These are phyloP conservation scores for Ageneiosus marmoratus DNA, from an alignment of 2,113 vertebrate species.

Conservation along the genomic window DNA sequence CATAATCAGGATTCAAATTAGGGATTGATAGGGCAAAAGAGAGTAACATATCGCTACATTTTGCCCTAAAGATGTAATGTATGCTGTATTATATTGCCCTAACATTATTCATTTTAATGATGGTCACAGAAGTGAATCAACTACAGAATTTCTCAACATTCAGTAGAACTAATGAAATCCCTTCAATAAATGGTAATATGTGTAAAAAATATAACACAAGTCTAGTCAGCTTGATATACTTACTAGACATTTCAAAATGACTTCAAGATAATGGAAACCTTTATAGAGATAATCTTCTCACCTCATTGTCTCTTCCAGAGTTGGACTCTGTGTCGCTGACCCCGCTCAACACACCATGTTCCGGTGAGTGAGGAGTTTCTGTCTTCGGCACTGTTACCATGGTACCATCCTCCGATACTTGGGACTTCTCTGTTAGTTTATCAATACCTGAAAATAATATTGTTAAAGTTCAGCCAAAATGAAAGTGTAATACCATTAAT, in stretches of 20 bases:
- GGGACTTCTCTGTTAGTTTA: conserved; percentile 95
- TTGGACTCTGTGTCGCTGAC: conserved; percentile 76
- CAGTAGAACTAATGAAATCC: neutral
- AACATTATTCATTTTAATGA: neutral
- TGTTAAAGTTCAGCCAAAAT: neutral
- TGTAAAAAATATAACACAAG: neutral
- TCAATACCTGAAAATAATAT: conserved; percentile 80
- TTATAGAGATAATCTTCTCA: conserved; percentile 44
- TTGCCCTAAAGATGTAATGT: neutral
- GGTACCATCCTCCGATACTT: conserved; percentile 96
- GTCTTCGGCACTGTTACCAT: conserved; percentile 82
- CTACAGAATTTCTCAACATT: neutral
- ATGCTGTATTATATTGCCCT: neutral
- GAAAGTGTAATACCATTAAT: neutral
- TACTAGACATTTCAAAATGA: neutral
- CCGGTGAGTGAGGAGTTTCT: conserved; percentile 66
- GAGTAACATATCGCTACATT: neutral
- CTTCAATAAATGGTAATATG: neutral
- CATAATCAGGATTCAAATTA: neutral
- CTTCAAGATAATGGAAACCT: neutral
- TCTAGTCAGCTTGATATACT: neutral
- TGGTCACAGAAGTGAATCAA: neutral
- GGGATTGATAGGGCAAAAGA: neutral
- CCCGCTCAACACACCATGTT: conserved; percentile 62
- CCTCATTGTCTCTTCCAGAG: conserved; percentile 75